phyloP scores from a whole-genome alignment of 2,113 vertebrate species.

The Ophiodon elongatus region DNA sequence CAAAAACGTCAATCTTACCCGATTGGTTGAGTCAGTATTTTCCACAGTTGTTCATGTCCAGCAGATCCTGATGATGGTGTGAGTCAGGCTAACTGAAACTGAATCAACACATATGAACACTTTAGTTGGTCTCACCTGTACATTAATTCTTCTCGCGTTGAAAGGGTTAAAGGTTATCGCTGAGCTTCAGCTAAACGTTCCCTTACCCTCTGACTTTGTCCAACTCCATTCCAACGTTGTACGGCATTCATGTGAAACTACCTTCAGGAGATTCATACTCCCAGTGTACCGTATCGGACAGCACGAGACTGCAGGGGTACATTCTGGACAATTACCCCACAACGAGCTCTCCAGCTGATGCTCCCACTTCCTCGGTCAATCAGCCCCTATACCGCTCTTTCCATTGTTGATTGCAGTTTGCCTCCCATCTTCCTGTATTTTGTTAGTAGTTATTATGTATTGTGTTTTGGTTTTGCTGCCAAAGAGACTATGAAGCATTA shows the following conservation, averaged over 20 bases:
- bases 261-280: constrained; percentile 28
- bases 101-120: neutral
- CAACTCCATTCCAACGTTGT: neutral
- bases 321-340: constrained; percentile 1
- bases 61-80: neutral
- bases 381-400: constrained; percentile 40
- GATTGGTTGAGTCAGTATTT: neutral
- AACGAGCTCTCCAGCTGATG: constrained; percentile 21
- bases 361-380: constrained; percentile 18
- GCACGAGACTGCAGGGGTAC: constrained; percentile 7
- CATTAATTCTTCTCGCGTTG: neutral
- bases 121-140: neutral
- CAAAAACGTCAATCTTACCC: neutral
- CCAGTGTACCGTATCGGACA: constrained; percentile 9
- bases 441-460: constrained; percentile 46
- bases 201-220: constrained; percentile 5
- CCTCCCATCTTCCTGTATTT: constrained; percentile 39
- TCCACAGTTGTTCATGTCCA: neutral
- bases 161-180: constrained; percentile 39
- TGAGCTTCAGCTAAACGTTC: neutral
- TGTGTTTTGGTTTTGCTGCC: constrained; percentile 53
- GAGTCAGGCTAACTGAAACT: neutral
- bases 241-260: neutral
- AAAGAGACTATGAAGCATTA: constrained; percentile 46
- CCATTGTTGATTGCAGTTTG: constrained; percentile 59